A percentile compares a stretch with the other conserved stretches of the same genome.
Conservation (phyloP, 1,140 invertebrate species). For the Drosophila orosa region DNA sequence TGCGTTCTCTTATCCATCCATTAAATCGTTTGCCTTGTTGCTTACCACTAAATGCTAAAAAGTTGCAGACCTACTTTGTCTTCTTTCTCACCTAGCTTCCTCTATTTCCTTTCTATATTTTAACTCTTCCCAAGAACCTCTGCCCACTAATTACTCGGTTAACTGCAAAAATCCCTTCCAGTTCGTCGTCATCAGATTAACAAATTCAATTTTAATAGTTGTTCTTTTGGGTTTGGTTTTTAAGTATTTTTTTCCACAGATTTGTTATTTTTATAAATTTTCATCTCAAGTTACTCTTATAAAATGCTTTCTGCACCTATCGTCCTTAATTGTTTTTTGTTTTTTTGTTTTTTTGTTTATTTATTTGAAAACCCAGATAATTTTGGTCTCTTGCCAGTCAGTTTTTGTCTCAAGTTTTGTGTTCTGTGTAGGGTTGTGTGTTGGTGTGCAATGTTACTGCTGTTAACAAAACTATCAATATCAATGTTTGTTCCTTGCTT, state of each 20-base stretch:
- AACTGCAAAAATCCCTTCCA: conserved; percentile 55
- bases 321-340: conserved; percentile 48
- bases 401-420: conserved; percentile 80
- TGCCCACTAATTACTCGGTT: conserved; percentile 34
- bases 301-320: conserved; percentile 69
- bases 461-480: conserved; percentile 79
- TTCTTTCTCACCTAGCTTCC: conserved; percentile 42
- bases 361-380: conserved; percentile 81
- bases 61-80: conserved; percentile 74
- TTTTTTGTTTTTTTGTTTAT: conserved; percentile 37
- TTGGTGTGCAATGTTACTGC: conserved; percentile 52
- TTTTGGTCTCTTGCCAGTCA: conserved; percentile 83
- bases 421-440: conserved; percentile 53
- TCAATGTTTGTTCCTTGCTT: conserved; percentile 75
- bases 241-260: conserved; percentile 35
- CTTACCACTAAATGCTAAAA: conserved; percentile 78
- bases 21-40: conserved; percentile 60
- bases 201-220: conserved; percentile 74
- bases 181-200: conserved; percentile 60
- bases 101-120: conserved; percentile 35
- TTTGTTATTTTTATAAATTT: conserved; percentile 70
- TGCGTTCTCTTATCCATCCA: conserved; percentile 30
- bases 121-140: conserved; percentile 26
- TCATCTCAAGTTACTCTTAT: conserved; percentile 65
- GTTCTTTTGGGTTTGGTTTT: conserved; percentile 36